Base-by-base conservation (phyloP, 2,888 invertebrate species). In the Brachycybe producta region DNA sequence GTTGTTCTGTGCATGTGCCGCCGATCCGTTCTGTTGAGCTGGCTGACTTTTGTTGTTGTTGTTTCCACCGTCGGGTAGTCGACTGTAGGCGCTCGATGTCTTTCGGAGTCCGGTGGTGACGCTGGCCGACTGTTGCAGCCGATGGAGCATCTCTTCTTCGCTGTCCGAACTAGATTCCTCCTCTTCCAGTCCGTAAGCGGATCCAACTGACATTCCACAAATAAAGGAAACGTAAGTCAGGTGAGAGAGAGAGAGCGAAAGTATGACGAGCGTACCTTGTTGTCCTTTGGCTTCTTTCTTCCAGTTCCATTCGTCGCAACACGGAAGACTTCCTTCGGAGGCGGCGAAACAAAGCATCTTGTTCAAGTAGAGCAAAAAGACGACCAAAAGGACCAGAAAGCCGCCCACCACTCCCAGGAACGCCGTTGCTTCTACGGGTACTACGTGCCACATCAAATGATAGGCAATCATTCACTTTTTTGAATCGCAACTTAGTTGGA, bases 331-430 rank as follows among this genome's bases (percentile, higher is more conserved):
- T 54, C 70, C 71, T 43, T 74, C 75, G 52, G 73, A 69, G 54
- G 73, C 69, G 56, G 73, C 74, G 64, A 78, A 79, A 62, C 80
- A 80, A 68, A 82, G 74, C 67, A 78, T 80, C 62, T 87, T 81
- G 65, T 85, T 85, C 58, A 91, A 76, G 71, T 90, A 91, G 58
- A 91, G 75, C 61, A 88, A 80, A 62, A 90, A 76, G 57, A 90
- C 79, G 61, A 91, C 73, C 59, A 91, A 74, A 54, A 90, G 73
- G 21, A 80, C 79, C 49, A 88, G 80, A 64, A 90, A 80, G 56
- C 83, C 85, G 55, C 82, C 84, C 61, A 88, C 80, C 55, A 84
- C 86, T 62, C 86, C 87, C 66, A 91, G 75, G 66, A 88, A 82
- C 64, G 86, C 85, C 61, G 85, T 82, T 61, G 87, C 84, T 74